Percentiles rank a stretch among this genome's conserved stretches.
These are phyloP conservation scores for Ailurus styani DNA, from an alignment of 2,113 vertebrate genomes.

Conservation along the genomic window DNA sequence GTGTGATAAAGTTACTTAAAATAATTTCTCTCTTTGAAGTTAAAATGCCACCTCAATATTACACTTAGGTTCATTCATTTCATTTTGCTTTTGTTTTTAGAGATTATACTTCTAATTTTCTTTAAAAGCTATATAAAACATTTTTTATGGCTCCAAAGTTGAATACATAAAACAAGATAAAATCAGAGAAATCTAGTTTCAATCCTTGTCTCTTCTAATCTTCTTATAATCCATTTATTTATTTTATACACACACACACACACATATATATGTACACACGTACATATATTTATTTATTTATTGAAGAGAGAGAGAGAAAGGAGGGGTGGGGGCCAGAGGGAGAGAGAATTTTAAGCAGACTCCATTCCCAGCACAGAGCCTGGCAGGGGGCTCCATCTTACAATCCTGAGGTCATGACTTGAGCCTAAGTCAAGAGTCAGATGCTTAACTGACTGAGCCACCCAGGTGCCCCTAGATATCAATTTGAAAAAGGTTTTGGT, in stretches of 20 bases:
- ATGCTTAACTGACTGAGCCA: background rate
- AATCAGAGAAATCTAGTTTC: background rate
- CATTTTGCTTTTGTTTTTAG: slow-evolving; percentile 23
- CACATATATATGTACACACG: too few species aligned
- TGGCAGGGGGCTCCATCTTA: background rate
- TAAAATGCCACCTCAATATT: background rate
- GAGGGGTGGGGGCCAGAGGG: background rate
- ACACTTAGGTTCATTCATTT: background rate
- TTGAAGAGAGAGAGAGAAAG: background rate
- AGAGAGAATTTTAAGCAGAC: background rate
- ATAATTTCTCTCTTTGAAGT: background rate
- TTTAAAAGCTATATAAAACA: background rate
- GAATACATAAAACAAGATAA: background rate
- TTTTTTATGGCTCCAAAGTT: background rate
- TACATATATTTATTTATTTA: too few species aligned
- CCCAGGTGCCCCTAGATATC: background rate
- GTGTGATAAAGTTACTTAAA: slow-evolving; percentile 1
- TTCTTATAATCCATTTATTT: background rate
- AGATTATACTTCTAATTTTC: background rate
- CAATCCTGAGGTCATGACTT: background rate
- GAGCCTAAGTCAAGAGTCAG: background rate
- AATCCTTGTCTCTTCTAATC: background rate
- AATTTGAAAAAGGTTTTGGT: background rate
- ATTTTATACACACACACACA: too few species aligned
- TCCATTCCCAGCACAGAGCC: background rate